Percentiles rank a stretch among this genome's conserved stretches.
Evolutionary conservation across 2,113 vertebrate genomes (phyloP).

Genomic region (Actenoides hombroni): DNA sequence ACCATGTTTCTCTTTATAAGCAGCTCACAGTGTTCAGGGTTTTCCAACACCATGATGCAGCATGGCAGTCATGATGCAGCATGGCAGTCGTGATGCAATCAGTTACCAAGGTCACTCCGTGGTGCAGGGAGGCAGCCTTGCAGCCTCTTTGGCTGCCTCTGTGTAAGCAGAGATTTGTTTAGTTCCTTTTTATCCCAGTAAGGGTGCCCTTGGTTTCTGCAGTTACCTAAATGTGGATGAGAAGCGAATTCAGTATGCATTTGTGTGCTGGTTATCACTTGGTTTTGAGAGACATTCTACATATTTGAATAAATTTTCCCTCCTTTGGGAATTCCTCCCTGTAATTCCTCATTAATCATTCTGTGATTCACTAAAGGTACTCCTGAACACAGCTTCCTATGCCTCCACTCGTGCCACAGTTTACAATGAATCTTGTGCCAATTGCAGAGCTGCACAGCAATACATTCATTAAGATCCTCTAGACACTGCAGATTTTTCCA

Average conservation of each 20-base stretch:
- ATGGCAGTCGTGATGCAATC: background rate
- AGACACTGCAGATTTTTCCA: background rate
- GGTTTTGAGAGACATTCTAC: background rate
- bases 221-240: background rate
- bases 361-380: background rate
- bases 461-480: background rate
- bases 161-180: background rate
- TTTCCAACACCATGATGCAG: background rate
- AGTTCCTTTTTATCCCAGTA: background rate
- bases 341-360: background rate
- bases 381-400: background rate
- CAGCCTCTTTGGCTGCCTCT: background rate
- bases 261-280: background rate
- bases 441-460: background rate
- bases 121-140: background rate
- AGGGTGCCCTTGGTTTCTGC: background rate
- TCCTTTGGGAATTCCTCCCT: background rate
- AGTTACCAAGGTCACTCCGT: background rate
- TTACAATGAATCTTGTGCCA: background rate
- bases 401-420: background rate
- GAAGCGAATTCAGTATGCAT: background rate
- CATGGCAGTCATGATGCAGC: background rate
- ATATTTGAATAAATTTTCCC: background rate
- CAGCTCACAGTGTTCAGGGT: background rate
- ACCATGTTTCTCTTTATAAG: background rate